Percentiles rank a stretch among this genome's conserved stretches.
Evolutionary conservation across 2,797 vertebrate species (phyloP).

Genomic region (Paratrypauchen microcephalus): DNA sequence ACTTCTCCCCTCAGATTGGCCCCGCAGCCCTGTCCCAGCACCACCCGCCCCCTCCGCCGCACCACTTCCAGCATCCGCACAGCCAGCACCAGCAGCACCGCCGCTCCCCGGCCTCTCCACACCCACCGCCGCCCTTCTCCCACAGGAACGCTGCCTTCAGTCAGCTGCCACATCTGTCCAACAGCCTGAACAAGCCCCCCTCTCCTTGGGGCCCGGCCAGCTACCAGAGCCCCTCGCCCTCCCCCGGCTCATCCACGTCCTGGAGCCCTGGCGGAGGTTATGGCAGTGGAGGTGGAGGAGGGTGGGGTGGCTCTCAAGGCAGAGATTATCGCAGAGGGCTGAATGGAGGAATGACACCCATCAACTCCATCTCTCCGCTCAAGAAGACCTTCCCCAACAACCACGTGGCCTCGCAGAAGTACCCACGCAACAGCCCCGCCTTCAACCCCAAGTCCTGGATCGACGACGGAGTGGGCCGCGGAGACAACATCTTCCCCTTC

Average conservation of each 20-base stretch:
- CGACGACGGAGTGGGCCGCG: constrained; percentile 92
- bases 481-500: constrained; percentile 98
- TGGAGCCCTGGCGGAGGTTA: constrained; percentile 97
- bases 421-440: constrained; percentile 88
- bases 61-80: constrained; percentile 95
- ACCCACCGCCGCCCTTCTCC: constrained; percentile 82
- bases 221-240: constrained; percentile 97
- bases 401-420: constrained; percentile 97
- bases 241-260: constrained; percentile 88
- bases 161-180: constrained; percentile 97
- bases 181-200: constrained; percentile 96
- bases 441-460: constrained; percentile 99
- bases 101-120: constrained; percentile 95
- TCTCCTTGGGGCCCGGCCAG: constrained; percentile 93
- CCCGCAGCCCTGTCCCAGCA: constrained; percentile 92
- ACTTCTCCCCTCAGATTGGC: constrained; percentile 97
- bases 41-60: constrained; percentile 87
- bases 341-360: constrained; percentile 93
- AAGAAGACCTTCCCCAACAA: constrained; percentile 99
- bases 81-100: constrained; percentile 98
- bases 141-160: constrained; percentile 93
- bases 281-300: constrained; percentile 83
- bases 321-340: constrained; percentile 95
- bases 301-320: constrained; percentile 95
- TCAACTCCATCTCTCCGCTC: constrained; percentile 97